Evolutionary conservation across 1,140 invertebrate species (phyloP).

Genomic region (Himalopsyche phryganea): DNA sequence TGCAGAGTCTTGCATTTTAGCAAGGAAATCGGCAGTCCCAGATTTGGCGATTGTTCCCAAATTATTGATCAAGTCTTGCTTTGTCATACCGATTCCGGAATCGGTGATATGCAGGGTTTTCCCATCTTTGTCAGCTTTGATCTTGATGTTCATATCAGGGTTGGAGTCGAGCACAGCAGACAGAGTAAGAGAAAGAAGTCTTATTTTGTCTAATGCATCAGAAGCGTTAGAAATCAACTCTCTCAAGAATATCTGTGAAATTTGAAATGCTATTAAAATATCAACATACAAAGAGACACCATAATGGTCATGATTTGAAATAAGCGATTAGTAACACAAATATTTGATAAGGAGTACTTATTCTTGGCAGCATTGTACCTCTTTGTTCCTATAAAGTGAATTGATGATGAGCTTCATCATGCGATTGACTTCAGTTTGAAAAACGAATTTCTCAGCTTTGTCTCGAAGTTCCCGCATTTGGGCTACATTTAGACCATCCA

Average conservation of each 20-base stretch:
- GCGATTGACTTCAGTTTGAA: conserved; percentile 96
- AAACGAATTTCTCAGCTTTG: conserved; percentile 88
- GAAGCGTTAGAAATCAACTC: conserved; percentile 97
- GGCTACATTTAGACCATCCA: conserved; percentile 92
- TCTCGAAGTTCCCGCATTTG: conserved; percentile 90
- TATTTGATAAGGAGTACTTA: too few relatives aligned
- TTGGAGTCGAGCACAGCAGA: conserved; percentile 72
- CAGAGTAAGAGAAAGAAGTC: conserved; percentile 88
- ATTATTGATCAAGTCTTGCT: conserved; percentile 91
- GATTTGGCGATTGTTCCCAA: conserved; percentile 99
- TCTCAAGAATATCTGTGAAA: conserved; percentile 84
- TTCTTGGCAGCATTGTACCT: conserved; percentile 63
- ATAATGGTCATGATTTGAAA: too few relatives aligned
- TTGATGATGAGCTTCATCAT: conserved; percentile 99
- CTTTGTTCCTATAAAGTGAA: conserved; percentile 96
- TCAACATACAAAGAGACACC: too few relatives aligned
- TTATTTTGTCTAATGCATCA: conserved; percentile 93
- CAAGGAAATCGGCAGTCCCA: conserved; percentile 96
- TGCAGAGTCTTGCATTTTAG: conserved; percentile 73
- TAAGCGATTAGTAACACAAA: too few relatives aligned
- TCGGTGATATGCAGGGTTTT: conserved; percentile 93
- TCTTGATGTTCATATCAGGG: conserved; percentile 84
- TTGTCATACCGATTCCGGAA: conserved; percentile 98
- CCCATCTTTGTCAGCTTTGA: conserved; percentile 96
- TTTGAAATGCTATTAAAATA: too few relatives aligned